Conservation (phyloP, 2,113 vertebrate species). For the Heptranchias perlo region DNA sequence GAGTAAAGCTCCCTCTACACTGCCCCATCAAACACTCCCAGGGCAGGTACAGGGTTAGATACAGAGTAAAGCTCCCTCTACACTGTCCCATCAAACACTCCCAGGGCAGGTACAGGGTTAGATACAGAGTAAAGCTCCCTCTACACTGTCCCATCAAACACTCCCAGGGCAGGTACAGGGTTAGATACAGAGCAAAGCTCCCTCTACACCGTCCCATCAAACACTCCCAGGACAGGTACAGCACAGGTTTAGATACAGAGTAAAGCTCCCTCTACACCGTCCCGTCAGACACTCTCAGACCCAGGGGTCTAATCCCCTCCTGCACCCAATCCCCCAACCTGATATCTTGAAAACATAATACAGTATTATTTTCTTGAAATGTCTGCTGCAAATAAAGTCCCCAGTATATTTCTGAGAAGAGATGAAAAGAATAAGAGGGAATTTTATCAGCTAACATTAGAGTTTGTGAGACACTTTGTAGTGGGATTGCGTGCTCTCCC, state of each 20-base stretch:
- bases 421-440: background rate
- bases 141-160: no score
- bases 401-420: background rate
- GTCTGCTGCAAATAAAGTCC: background rate
- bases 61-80: background rate
- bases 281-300: background rate
- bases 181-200: background rate
- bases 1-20: no score
- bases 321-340: background rate
- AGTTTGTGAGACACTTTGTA: background rate
- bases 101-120: background rate
- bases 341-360: background rate
- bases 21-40: no score
- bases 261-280: no score
- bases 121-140: no score
- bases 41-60: background rate
- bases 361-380: background rate
- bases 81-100: background rate
- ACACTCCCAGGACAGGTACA: background rate
- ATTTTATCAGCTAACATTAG: background rate
- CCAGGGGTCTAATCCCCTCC: background rate
- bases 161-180: background rate
- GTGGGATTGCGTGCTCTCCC: background rate
- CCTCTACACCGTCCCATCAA: background rate
- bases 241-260: no score